Conservation (phyloP, 2,797 vertebrate genomes). For the Arctocebus calabarensis region DNA sequence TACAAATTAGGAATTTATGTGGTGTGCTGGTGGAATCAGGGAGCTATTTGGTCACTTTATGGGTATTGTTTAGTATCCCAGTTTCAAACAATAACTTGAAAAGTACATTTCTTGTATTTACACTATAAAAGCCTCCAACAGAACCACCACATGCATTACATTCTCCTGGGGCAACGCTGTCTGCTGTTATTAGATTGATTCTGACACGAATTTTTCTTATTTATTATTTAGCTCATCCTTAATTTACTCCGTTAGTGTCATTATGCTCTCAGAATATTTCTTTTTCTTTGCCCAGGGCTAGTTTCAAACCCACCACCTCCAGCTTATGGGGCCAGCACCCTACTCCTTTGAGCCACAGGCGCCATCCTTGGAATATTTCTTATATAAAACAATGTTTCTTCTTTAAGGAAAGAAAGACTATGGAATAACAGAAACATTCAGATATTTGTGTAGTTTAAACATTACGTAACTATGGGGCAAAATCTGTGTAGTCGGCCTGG, state of each 20-base stretch:
- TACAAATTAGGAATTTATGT: neutral
- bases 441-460: neutral
- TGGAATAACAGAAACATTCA: slow-evolving; percentile 5
- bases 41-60: slow-evolving; percentile 26
- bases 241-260: neutral
- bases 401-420: neutral
- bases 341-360: no score
- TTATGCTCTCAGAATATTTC: neutral
- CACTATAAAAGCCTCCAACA: neutral
- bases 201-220: neutral
- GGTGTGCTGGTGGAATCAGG: neutral
- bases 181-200: slow-evolving; percentile 1
- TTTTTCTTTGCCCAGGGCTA: neutral
- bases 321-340: no score
- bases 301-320: no score
- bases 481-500: neutral
- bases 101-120: neutral
- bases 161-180: neutral
- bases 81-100: slow-evolving; percentile 16
- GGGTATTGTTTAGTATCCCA: neutral
- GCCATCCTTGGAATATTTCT: neutral
- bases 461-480: neutral
- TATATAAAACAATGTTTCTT: neutral
- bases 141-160: neutral
- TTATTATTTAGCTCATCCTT: neutral